Evolutionary conservation across 2,888 invertebrate genomes (phyloP).

Genomic region (Zaprionus obscuricornis): DNA sequence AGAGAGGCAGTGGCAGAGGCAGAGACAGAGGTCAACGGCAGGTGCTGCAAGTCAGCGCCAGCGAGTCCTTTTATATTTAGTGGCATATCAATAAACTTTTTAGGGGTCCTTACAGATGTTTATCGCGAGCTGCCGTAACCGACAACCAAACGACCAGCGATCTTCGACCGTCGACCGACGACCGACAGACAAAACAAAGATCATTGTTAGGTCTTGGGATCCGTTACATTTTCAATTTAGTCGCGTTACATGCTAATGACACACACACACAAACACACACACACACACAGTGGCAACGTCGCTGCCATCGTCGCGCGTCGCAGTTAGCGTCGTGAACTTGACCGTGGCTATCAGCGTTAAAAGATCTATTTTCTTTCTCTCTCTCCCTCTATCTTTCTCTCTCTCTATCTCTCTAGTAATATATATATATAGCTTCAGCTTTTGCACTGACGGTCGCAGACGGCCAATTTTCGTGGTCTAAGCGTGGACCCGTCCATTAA

Average conservation of each 20-base stretch:
- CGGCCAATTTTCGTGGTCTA: slow-evolving; percentile 53
- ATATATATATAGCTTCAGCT: too few relatives aligned
- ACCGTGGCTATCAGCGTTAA: slow-evolving; percentile 80
- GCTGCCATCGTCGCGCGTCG: slow-evolving; percentile 47
- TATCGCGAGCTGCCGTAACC: slow-evolving; percentile 54
- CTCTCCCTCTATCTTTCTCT: slow-evolving; percentile 12
- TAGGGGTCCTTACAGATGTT: slow-evolving; percentile 61
- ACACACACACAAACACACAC: slow-evolving; percentile 32
- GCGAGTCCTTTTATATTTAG: slow-evolving; percentile 39
- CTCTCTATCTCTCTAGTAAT: too few relatives aligned
- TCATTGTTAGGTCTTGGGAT: slow-evolving; percentile 51
- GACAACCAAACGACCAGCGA: too few relatives aligned
- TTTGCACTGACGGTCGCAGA: slow-evolving; percentile 40
- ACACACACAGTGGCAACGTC: slow-evolving; percentile 32
- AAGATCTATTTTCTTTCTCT: slow-evolving; percentile 61
- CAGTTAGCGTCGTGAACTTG: slow-evolving; percentile 78
- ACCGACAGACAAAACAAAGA: too few relatives aligned
- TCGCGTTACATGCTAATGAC: slow-evolving; percentile 68
- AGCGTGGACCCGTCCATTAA: slow-evolving; percentile 71
- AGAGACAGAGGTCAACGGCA: too few relatives aligned
- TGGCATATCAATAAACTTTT: slow-evolving; percentile 72
- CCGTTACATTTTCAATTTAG: slow-evolving; percentile 82
- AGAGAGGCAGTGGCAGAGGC: slow-evolving; percentile 9
- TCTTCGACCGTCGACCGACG: too few relatives aligned
- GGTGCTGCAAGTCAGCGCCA: slow-evolving; percentile 34